These are phyloP conservation scores for Morone chrysops DNA, from an alignment of 2,113 vertebrate species.

Conservation along the genomic window DNA sequence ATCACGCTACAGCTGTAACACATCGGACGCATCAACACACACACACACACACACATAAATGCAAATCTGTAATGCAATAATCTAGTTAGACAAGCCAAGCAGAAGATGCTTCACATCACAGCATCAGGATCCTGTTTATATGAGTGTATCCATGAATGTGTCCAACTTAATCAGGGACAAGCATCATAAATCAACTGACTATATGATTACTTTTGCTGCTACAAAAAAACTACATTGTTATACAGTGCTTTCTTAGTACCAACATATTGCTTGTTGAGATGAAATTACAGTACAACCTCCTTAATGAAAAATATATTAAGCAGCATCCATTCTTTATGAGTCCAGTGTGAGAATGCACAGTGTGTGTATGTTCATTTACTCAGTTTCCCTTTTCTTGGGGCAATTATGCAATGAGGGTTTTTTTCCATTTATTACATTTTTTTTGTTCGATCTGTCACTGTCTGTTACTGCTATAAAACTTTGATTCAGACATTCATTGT, in stretches of 20 bases:
- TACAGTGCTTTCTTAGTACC: neutral
- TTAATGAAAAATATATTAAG: constrained; percentile 63
- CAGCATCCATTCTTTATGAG: constrained; percentile 65
- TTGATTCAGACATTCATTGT: neutral
- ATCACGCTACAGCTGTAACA: constrained; percentile 3
- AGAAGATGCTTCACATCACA: constrained; percentile 35
- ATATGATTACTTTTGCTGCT: constrained; percentile 40
- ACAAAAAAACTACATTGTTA: constrained; percentile 8
- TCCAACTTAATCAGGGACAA: constrained; percentile 50
- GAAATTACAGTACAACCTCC: constrained; percentile 48
- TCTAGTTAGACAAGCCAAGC: constrained; percentile 23
- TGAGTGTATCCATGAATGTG: constrained; percentile 41
- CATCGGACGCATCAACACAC: neutral
- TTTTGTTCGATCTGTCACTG: neutral
- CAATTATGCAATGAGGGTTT: constrained; percentile 1
- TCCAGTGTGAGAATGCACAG: constrained; percentile 26
- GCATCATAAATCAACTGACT: constrained; percentile 53
- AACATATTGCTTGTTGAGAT: constrained; percentile 35
- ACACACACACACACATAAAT: constrained; percentile 1
- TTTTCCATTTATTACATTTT: constrained; percentile 8
- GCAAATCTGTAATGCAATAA: constrained; percentile 8
- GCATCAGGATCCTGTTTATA: constrained; percentile 30
- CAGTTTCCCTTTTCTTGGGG: neutral
- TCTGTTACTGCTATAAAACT: neutral
- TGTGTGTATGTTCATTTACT: constrained; percentile 13